Evolutionary conservation across 2,888 invertebrate species (phyloP).

Genomic region (Atherix ibis): DNA sequence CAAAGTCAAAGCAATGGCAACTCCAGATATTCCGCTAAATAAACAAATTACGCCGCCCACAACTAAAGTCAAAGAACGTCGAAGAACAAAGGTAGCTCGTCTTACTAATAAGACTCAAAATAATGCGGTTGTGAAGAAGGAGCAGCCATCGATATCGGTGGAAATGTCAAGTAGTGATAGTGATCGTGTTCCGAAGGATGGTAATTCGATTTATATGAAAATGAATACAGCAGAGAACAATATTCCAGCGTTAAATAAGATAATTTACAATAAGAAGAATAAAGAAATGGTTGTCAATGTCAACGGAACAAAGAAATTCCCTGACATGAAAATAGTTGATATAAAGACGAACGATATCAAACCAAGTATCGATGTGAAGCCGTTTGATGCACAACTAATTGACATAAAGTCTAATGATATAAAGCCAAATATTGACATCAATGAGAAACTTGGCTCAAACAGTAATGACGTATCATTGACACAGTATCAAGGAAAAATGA

Average conservation of each 20-base stretch:
- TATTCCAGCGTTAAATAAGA: neutral
- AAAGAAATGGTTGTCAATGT: slow-evolving; percentile 7
- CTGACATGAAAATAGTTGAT: neutral
- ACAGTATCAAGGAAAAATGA: slow-evolving; percentile 13
- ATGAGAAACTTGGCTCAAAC: too few relatives aligned
- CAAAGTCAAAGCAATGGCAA: too few relatives aligned
- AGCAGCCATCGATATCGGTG: slow-evolving; percentile 3
- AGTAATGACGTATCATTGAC: slow-evolving; percentile 3
- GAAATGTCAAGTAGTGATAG: slow-evolving; percentile 7
- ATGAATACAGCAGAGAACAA: neutral
- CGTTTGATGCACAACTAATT: neutral
- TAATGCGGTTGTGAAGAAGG: neutral
- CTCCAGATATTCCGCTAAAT: neutral
- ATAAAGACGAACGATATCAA: neutral
- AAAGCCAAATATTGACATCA: too few relatives aligned
- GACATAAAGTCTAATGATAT: too few relatives aligned
- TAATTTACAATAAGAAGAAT: neutral
- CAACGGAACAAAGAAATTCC: slow-evolving; percentile 6
- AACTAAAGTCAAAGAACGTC: slow-evolving; percentile 18
- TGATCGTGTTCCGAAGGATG: slow-evolving; percentile 2
- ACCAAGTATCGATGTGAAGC: neutral
- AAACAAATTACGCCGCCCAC: slow-evolving; percentile 5
- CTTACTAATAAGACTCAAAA: neutral
- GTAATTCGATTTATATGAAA: neutral
- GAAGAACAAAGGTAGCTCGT: slow-evolving; percentile 18